Evolutionary conservation across 2,888 invertebrate species (phyloP).

Genomic region (Epinotia ramella): DNA sequence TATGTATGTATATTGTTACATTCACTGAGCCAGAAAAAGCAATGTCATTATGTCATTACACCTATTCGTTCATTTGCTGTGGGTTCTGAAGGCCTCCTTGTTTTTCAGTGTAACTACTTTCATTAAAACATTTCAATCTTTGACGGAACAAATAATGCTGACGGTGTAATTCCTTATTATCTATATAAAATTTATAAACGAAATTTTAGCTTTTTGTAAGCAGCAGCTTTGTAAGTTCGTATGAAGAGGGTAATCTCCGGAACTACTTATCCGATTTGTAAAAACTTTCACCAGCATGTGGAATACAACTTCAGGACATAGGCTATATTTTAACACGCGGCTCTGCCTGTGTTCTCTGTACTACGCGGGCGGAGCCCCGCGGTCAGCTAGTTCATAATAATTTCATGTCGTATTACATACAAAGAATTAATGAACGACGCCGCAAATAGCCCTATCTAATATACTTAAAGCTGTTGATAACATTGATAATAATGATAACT

Average conservation of each 20-base stretch:
- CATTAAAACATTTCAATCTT: neutral
- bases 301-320: too few relatives aligned
- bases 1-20: constrained; percentile 11
- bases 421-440: constrained; percentile 6
- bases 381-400: neutral
- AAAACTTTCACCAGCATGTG: too few relatives aligned
- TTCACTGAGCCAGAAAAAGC: constrained; percentile 16
- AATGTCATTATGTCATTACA: constrained; percentile 19
- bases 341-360: too few relatives aligned
- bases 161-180: neutral
- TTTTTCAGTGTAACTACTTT: neutral
- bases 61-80: constrained; percentile 5
- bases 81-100: neutral
- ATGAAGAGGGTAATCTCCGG: too few relatives aligned
- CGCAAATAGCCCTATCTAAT: constrained; percentile 16
- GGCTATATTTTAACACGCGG: too few relatives aligned
- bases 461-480: constrained; percentile 12
- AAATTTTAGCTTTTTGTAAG: too few relatives aligned
- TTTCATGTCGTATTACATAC: neutral
- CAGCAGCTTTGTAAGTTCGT: too few relatives aligned
- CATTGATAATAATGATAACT: constrained; percentile 20
- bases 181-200: too few relatives aligned
- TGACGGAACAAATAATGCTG: neutral
- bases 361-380: too few relatives aligned
- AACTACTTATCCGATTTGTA: too few relatives aligned